Percentiles rank a stretch among this genome's conserved stretches.
Conservation (phyloP, 2,797 vertebrate species). For the Arctocebus calabarensis region DNA sequence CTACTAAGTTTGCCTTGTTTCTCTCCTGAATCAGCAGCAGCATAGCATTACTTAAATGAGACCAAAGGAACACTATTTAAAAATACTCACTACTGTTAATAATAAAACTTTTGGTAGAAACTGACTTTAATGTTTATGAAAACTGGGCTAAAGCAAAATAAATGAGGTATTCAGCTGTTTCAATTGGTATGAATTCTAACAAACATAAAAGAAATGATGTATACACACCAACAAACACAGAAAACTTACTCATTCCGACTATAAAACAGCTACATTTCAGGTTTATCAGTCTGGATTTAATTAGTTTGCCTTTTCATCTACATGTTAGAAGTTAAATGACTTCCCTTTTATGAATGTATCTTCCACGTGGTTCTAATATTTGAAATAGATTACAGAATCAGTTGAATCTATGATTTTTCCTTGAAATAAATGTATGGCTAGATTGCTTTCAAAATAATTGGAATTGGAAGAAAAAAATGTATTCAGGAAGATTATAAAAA, state of each 20-base stretch:
- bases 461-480: conserved; percentile 63
- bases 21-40: background rate
- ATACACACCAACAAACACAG: background rate
- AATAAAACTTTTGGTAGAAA: background rate
- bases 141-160: background rate
- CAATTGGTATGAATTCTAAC: background rate
- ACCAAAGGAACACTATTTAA: background rate
- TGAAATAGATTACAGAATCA: conserved; percentile 73
- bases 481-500: conserved; percentile 48
- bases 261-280: conserved; percentile 57
- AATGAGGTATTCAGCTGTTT: conserved; percentile 35
- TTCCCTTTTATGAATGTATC: conserved; percentile 53
- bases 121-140: background rate
- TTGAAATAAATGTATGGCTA: conserved; percentile 53
- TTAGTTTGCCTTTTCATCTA: conserved; percentile 58
- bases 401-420: conserved; percentile 56
- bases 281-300: conserved; percentile 64
- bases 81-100: background rate
- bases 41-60: background rate
- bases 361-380: conserved; percentile 60
- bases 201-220: conserved; percentile 8
- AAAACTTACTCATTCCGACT: background rate
- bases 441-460: conserved; percentile 75
- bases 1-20: background rate
- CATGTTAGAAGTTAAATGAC: conserved; percentile 65